Evolutionary conservation across 1,140 invertebrate species (phyloP).

Genomic region (Drosophila gunungcola): DNA sequence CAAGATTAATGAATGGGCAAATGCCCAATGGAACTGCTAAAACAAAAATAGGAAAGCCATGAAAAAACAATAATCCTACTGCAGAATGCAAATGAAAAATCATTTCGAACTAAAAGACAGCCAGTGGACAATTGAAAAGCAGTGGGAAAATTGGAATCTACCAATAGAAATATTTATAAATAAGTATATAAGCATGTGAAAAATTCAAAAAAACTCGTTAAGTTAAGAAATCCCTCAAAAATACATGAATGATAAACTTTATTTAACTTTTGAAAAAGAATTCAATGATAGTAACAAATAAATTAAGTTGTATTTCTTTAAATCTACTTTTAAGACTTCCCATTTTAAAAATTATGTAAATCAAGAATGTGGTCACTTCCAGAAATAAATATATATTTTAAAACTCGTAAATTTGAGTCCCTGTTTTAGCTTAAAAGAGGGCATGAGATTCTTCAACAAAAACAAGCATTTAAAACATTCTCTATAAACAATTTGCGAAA

Average conservation of each 20-base stretch:
- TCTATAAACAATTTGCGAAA: slow-evolving; percentile 34
- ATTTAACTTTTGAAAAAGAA: too few relatives aligned
- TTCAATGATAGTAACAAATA: too few relatives aligned
- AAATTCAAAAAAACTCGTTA: too few relatives aligned
- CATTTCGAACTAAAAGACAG: slow-evolving; percentile 24
- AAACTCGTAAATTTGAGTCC: too few relatives aligned
- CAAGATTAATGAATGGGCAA: slow-evolving; percentile 18
- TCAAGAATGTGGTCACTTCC: neutral
- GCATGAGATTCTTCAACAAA: slow-evolving; percentile 1
- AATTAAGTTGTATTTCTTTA: neutral
- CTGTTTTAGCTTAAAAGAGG: neutral
- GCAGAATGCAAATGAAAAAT: slow-evolving; percentile 14
- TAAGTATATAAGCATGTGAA: too few relatives aligned
- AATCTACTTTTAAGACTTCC: too few relatives aligned
- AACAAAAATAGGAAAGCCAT: neutral
- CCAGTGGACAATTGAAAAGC: neutral
- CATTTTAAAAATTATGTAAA: too few relatives aligned
- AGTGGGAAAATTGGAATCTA: neutral
- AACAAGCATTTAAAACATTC: slow-evolving; percentile 31
- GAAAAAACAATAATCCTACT: slow-evolving; percentile 8
- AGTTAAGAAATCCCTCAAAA: too few relatives aligned
- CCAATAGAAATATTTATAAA: too few relatives aligned
- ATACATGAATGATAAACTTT: too few relatives aligned
- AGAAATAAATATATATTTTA: neutral
- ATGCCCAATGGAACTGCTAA: slow-evolving; percentile 3